Conservation (phyloP, 2,888 invertebrate species). For the Ennomos quercinarius region DNA sequence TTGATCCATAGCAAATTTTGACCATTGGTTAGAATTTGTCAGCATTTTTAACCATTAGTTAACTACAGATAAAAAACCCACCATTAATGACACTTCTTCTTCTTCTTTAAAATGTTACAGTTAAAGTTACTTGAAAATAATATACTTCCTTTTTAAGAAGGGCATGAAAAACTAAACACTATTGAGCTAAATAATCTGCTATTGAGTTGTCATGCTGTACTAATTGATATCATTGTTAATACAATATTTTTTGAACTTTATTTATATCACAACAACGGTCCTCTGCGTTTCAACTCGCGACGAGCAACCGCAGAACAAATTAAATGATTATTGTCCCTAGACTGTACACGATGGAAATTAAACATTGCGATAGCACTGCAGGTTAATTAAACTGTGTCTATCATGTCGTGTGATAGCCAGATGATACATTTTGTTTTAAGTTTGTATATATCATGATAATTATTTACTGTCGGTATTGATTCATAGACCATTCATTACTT, state of each 20-base stretch:
- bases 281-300: constrained; percentile 12
- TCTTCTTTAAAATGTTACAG: no score
- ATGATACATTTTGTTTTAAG: not conserved
- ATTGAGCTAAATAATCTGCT: not conserved
- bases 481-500: no score
- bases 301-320: constrained; percentile 39
- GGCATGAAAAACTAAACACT: no score
- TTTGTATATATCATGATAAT: not conserved
- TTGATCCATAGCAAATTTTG: no score
- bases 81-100: no score
- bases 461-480: no score
- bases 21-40: no score
- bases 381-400: constrained; percentile 46
- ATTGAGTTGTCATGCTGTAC: not conserved
- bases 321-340: constrained; percentile 36
- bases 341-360: constrained; percentile 49
- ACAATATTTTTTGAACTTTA: constrained; percentile 3
- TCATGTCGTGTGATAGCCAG: constrained; percentile 10
- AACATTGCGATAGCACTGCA: constrained; percentile 43
- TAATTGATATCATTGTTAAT: no score
- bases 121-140: no score
- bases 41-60: no score
- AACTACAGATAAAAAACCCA: no score
- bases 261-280: constrained; percentile 4
- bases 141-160: no score